Evolutionary conservation across 2,113 vertebrate species (phyloP), one percentile per base, ranked within the genome.

Genomic region (Chiloscyllium plagiosum): DNA sequence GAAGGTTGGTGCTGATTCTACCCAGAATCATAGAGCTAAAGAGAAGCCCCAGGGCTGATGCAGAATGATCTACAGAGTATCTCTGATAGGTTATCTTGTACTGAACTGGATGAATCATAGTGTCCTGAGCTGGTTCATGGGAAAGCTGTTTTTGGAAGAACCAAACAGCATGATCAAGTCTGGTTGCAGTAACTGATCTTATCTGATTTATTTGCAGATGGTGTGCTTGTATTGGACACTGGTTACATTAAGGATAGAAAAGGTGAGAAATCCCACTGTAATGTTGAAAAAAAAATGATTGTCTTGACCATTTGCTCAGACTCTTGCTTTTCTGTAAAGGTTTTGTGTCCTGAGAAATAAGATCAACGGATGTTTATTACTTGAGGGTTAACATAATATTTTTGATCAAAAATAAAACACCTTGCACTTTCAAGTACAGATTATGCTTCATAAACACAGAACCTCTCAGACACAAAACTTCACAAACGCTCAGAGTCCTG

Each of bases 161-260:
- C 17, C 61, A 37, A 6, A 22, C 89, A 37, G 7, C 13, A 47
- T 50, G 42, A 12, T 66, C 24, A 29, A 42, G 12, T 0, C n/a
- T 42, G 24, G 69, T 72, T 95, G 33, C 26, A 33, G 29, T 52
- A 69, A 95, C 42, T 95, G 42, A 95, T 52, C 24, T 95, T 33
- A 10, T 70, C 94, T 76, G 69, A 33, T 95, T 72, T 72, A 42
- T 52, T 26, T 95, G 69, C 94, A 95, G 94, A 95, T 33, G 94
- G 94, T 26, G 69, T 76, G 94, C 42, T 95, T 95, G 94, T 95
- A 50, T 70, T 95, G 68, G 94, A 95, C 68, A 95, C 94, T 42
- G 68, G 94, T 52, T 96, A 98, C 56, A 89, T 98, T 92, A 98
- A 98, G 96, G 98, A 97, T n/a, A 99, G 97, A 97, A 98, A 98